phyloP scores from a whole-genome alignment of 1,140 invertebrate species.

The Euborellia annulipes region DNA sequence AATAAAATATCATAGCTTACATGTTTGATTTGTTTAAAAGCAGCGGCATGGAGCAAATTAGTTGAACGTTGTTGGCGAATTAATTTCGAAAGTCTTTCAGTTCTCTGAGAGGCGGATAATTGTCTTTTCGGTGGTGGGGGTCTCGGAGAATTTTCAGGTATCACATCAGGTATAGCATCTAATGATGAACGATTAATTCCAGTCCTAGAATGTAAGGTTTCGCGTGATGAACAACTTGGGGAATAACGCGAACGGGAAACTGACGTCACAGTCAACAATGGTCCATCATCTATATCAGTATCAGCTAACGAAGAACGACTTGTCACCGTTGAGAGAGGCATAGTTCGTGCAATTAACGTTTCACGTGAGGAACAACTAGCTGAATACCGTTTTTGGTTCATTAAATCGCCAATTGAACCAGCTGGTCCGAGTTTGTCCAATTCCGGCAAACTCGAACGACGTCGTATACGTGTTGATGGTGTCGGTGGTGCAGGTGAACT shows the following conservation, averaged over 20 bases:
- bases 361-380: constrained; percentile 45
- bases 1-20: too few species aligned
- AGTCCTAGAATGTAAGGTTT: not conserved
- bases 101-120: constrained; percentile 15
- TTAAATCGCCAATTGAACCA: constrained; percentile 58
- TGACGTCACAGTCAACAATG: too few species aligned
- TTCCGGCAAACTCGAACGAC: constrained; percentile 54
- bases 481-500: constrained; percentile 8
- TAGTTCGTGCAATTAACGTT: constrained; percentile 45
- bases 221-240: not conserved
- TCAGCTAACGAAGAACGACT: constrained; percentile 23
- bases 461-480: constrained; percentile 37
- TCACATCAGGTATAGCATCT: not conserved
- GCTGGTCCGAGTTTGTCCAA: constrained; percentile 41
- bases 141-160: too few species aligned
- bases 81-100: constrained; percentile 15
- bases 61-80: constrained; percentile 14
- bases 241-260: not conserved
- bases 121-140: not conserved
- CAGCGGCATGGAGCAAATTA: constrained; percentile 1
- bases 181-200: not conserved
- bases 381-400: constrained; percentile 56
- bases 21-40: too few species aligned
- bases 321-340: constrained; percentile 53
- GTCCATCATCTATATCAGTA: constrained; percentile 14